Evolutionary conservation across 2,888 invertebrate species (phyloP), one percentile per base, ranked within the genome.

Genomic region (Caenorhabditis becei): DNA sequence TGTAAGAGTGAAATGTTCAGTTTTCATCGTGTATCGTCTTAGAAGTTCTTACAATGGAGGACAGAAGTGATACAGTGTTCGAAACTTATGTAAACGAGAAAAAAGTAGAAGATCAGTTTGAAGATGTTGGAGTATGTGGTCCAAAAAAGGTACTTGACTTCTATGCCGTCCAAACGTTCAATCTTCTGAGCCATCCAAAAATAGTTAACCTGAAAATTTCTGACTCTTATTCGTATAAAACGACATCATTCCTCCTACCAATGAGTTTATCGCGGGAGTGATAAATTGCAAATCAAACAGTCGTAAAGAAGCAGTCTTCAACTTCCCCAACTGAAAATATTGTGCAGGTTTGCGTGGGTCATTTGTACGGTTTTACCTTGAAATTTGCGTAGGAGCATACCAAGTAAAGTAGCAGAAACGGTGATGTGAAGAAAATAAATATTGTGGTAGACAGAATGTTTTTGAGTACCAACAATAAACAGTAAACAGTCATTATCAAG

Each of bases 261-360:
- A 23, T 26, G 75, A 70, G 61, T 71, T 80, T 37, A 72, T 66
- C 24, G 70, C 71, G 24, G 80, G 80, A 54, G 80, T 80, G 56
- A 80, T 71, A 47, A 80, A 80, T 56, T 80, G 80, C 51, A 80
- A 66, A 20, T 80, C 80, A 71, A 80, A 80, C 44, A 80, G 49
- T 41, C 80, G 80, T 58, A 80, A 65, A 54, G 80, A 67, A 11
- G 80, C 67, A 28, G 18, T 14, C 51, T 75, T 75, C 47, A 80
- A 66, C 20, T 75, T 75, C 28, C 47, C 54, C 16, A 80, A 20
- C 80, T 80, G 37, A 24, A 80, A 74, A 26, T 26, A 20, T 14
- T 28, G 51, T 32, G 10, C 23, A 37, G 4, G 20, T 58, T 7
- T 49, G 18, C 59, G 2, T 5, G n/a, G 11, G 24, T 4, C 16